Conservation (phyloP, 2,797 vertebrate genomes). For the Lacerta viridis region DNA sequence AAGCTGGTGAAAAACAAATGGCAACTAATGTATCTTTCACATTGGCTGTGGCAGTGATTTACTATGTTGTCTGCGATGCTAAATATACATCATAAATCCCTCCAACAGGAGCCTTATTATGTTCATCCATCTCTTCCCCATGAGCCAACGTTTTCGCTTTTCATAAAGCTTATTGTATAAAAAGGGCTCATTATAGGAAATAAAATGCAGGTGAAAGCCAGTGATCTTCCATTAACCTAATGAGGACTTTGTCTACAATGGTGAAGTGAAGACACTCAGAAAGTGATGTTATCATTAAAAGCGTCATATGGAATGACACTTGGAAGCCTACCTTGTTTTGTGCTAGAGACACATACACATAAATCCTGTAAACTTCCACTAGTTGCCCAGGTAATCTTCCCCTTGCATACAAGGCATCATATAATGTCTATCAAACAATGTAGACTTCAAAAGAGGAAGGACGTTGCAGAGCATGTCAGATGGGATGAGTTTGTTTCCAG, state of each 20-base stretch:
- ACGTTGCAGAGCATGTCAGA: neutral
- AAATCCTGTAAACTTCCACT: conserved; percentile 41
- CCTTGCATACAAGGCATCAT: conserved; percentile 7
- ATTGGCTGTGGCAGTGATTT: conserved; percentile 80
- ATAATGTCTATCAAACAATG: neutral
- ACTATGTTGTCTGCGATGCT: conserved; percentile 81
- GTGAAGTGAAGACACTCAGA: conserved; percentile 40
- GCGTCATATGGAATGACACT: conserved; percentile 51
- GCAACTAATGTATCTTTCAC: conserved; percentile 79
- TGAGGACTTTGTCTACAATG: conserved; percentile 60
- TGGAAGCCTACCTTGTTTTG: conserved; percentile 43
- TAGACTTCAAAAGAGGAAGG: neutral
- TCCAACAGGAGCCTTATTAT: conserved; percentile 78
- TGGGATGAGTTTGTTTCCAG: neutral
- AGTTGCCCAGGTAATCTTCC: conserved; percentile 30
- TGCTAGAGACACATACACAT: neutral
- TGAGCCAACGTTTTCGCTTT: conserved; percentile 71
- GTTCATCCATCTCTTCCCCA: conserved; percentile 80
- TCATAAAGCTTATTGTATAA: conserved; percentile 70
- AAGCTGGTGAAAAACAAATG: conserved; percentile 78
- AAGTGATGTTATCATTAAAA: conserved; percentile 51
- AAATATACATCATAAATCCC: conserved; percentile 85
- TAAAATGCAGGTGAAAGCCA: conserved; percentile 69
- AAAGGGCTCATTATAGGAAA: conserved; percentile 77
- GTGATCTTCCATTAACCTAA: conserved; percentile 69